These are phyloP conservation scores for Eubucco bourcierii DNA, from an alignment of 2,113 vertebrate genomes.

Conservation along the genomic window DNA sequence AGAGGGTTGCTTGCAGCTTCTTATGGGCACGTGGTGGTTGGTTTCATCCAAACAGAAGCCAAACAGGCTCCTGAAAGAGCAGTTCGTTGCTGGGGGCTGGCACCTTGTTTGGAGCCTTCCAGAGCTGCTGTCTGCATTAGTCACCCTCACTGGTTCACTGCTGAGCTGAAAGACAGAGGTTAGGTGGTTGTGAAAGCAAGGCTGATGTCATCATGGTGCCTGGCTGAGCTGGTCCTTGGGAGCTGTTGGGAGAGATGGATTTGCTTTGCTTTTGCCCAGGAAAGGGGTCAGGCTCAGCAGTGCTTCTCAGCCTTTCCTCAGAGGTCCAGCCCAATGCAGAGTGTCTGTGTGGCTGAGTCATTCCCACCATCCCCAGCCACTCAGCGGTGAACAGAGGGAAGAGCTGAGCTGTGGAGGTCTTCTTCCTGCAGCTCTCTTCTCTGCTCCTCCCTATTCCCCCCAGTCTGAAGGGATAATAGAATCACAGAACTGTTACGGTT, in stretches of 20 bases:
- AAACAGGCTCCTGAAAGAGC: not conserved
- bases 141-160: slow-evolving; percentile 49
- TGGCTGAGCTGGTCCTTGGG: slow-evolving; percentile 1
- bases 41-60: not conserved
- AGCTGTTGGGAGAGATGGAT: not conserved
- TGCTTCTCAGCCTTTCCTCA: not conserved
- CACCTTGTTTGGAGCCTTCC: not conserved
- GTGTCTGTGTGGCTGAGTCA: not conserved
- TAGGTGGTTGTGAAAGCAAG: slow-evolving; percentile 44
- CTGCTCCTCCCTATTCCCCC: not conserved
- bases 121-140: slow-evolving; percentile 27
- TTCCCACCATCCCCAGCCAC: not conserved
- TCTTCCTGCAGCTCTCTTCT: not conserved
- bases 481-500: too few relatives aligned
- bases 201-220: slow-evolving; percentile 51
- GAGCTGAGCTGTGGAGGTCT: not conserved
- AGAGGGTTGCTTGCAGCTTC: not conserved
- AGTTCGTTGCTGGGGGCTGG: not conserved
- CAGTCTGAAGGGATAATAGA: not conserved
- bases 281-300: not conserved
- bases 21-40: rapidly evolving
- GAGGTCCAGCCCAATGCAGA: not conserved
- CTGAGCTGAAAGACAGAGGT: slow-evolving; percentile 53
- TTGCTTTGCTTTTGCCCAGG: not conserved
- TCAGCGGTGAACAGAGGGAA: rapidly evolving